phyloP scores from a whole-genome alignment of 2,888 invertebrate species.

The Eilema caniola region DNA sequence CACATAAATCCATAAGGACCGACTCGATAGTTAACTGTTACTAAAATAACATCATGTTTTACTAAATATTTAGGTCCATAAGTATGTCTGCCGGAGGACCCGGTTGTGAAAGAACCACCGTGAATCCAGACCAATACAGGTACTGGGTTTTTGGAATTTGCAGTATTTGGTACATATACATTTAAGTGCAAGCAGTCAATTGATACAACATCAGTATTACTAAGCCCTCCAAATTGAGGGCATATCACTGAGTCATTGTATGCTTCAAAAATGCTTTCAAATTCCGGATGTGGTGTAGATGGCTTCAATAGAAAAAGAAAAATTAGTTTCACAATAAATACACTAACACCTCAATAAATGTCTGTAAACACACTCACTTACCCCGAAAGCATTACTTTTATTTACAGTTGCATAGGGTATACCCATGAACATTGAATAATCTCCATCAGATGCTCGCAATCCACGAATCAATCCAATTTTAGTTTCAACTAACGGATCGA shows the following conservation, averaged over 20 bases:
- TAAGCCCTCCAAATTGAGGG: constrained; percentile 62
- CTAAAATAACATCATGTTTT: constrained; percentile 64
- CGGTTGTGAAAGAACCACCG: constrained; percentile 61
- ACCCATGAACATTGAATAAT: constrained; percentile 69
- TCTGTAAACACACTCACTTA: constrained; percentile 47
- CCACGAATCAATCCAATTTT: constrained; percentile 65
- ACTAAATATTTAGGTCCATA: constrained; percentile 66
- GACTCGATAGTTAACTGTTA: constrained; percentile 70
- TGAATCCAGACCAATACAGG: constrained; percentile 70
- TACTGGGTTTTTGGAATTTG: constrained; percentile 54
- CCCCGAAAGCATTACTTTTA: constrained; percentile 66
- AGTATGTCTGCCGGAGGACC: constrained; percentile 53
- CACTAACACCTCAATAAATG: not conserved
- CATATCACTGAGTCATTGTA: constrained; percentile 65
- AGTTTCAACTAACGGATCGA: constrained; percentile 54
- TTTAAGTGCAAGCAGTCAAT: constrained; percentile 68
- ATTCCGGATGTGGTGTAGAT: constrained; percentile 57
- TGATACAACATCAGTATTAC: constrained; percentile 51
- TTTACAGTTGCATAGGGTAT: constrained; percentile 70
- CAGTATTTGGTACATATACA: constrained; percentile 64
- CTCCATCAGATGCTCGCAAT: constrained; percentile 61
- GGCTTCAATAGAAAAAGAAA: constrained; percentile 51
- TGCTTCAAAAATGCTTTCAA: constrained; percentile 64
- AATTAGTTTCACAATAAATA: not conserved
- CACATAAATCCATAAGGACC: constrained; percentile 75